A percentile compares a stretch with the other conserved stretches of the same genome.
Evolutionary conservation across 2,888 invertebrate species (phyloP).

Genomic region (Aspidiotus destructor): DNA sequence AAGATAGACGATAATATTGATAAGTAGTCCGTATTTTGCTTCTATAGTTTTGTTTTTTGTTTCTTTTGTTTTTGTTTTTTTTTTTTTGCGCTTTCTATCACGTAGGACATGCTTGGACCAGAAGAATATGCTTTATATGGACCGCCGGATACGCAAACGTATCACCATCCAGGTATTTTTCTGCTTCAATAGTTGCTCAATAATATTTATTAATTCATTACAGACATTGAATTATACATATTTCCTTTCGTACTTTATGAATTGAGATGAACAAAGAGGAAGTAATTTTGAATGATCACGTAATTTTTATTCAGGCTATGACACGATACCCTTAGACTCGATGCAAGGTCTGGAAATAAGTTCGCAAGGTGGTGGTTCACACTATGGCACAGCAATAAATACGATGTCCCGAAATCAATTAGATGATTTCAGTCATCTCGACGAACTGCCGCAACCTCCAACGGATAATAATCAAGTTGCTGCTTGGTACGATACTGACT

Average conservation of each 20-base stretch:
- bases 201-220: not conserved
- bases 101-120: constrained; percentile 24
- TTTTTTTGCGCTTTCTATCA: constrained; percentile 31
- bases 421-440: constrained; percentile 68
- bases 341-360: constrained; percentile 92
- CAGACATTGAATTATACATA: not conserved
- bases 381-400: constrained; percentile 56
- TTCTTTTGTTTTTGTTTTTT: constrained; percentile 12
- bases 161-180: constrained; percentile 22
- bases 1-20: not conserved
- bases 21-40: not conserved
- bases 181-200: not conserved
- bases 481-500: constrained; percentile 96
- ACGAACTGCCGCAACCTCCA: constrained; percentile 69
- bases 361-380: constrained; percentile 51
- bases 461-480: constrained; percentile 85
- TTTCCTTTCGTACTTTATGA: not conserved
- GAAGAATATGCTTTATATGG: constrained; percentile 26
- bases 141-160: constrained; percentile 8
- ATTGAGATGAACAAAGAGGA: no score
- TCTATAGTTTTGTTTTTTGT: not conserved
- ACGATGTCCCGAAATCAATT: constrained; percentile 67
- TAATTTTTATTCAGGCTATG: constrained; percentile 60
- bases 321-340: constrained; percentile 93
- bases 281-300: no score